Evolutionary conservation across 2,797 vertebrate genomes (phyloP).

Genomic region (Chanos chanos): DNA sequence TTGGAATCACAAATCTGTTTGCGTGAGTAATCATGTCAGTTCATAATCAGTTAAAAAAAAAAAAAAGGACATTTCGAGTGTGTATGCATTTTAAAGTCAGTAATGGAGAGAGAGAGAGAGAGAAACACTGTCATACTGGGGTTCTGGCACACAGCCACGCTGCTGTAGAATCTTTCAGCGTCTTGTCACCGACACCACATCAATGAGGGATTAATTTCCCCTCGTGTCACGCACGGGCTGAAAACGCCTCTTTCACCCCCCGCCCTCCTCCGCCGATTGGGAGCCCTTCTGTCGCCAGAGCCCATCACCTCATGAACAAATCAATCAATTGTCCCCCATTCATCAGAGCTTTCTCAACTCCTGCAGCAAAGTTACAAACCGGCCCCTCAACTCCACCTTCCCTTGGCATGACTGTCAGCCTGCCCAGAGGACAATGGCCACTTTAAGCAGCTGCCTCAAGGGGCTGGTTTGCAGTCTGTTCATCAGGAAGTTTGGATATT

Average conservation of each 20-base stretch:
- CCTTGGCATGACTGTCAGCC: not conserved
- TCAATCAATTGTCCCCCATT: conserved; percentile 24
- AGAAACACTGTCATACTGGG: not conserved
- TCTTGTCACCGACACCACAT: conserved; percentile 35
- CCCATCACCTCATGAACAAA: conserved; percentile 34
- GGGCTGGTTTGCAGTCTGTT: too few species aligned
- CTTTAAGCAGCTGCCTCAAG: too few species aligned
- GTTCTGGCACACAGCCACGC: conserved; percentile 19
- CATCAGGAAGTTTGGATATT: too few species aligned
- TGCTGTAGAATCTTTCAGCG: conserved; percentile 31
- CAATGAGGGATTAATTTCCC: conserved; percentile 42
- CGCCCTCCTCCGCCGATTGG: conserved; percentile 17
- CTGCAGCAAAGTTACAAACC: too few species aligned
- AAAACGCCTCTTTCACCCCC: not conserved
- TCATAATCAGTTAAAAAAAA: too few species aligned
- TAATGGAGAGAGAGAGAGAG: not conserved
- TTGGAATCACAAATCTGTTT: too few species aligned
- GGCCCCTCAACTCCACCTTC: not conserved
- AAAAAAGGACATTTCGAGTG: too few species aligned
- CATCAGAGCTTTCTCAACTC: conserved; percentile 5
- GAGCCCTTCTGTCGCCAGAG: conserved; percentile 4
- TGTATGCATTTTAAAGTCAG: not conserved
- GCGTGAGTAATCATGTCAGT: too few species aligned
- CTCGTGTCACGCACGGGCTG: conserved; percentile 27
- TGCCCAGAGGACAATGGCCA: too few species aligned